Conservation (phyloP, 53 echinoderm and acorn worm genomes). For the Actinopyga echinites region DNA sequence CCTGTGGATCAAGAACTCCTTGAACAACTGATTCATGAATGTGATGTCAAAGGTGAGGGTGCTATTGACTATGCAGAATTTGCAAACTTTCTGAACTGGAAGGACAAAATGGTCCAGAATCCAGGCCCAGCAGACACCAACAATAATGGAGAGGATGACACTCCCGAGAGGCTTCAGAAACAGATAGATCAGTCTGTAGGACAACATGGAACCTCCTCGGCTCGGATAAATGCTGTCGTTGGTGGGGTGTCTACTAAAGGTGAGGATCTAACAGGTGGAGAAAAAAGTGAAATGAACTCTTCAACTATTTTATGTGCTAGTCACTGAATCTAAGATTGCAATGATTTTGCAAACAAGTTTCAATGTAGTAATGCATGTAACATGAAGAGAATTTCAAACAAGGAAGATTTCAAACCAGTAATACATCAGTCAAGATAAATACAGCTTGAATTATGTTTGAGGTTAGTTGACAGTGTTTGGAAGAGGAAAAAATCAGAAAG, state of each 20-base stretch:
- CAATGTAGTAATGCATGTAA: too few relatives aligned
- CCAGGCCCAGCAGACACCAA: constrained; percentile 17
- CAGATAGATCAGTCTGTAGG: constrained; percentile 90
- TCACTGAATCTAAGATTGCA: too few relatives aligned
- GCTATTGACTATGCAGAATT: constrained; percentile 85
- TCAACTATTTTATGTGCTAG: too few relatives aligned
- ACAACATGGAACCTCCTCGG: constrained; percentile 88
- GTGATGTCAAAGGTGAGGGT: constrained; percentile 75
- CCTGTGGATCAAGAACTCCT: constrained; percentile 88
- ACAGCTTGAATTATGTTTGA: too few relatives aligned
- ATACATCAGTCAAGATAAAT: too few relatives aligned
- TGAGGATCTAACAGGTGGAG: neutral
- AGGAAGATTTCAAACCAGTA: too few relatives aligned
- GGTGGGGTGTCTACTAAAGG: constrained; percentile 90
- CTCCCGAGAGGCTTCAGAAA: constrained; percentile 73
- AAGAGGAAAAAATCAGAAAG: too few relatives aligned
- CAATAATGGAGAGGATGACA: constrained; percentile 32
- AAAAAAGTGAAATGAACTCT: too few relatives aligned
- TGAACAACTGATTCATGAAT: constrained; percentile 79
- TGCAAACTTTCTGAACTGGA: constrained; percentile 99
- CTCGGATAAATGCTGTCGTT: constrained; percentile 82
- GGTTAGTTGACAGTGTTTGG: too few relatives aligned
- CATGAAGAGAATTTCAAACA: too few relatives aligned
- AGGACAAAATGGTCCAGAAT: constrained; percentile 88
- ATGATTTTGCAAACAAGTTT: too few relatives aligned